Conservation (phyloP, 1,140 invertebrate genomes). For the Cydia splendana region DNA sequence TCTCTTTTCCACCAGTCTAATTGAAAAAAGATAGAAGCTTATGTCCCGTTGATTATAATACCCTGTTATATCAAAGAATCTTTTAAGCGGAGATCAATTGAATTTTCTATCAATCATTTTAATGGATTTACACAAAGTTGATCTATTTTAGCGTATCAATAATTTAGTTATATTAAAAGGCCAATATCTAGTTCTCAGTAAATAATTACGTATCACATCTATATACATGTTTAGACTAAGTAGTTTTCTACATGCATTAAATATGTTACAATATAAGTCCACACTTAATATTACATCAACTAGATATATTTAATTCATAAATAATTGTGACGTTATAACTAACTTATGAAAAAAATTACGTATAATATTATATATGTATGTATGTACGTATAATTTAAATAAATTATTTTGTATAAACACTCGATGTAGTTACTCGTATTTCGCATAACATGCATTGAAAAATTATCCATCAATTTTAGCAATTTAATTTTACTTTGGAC, state of each 20-base stretch:
- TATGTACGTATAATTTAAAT: too few species aligned
- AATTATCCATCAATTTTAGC: background rate
- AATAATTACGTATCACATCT: background rate
- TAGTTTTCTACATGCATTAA: constrained; percentile 7
- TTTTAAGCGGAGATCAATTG: constrained; percentile 14
- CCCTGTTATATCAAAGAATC: background rate
- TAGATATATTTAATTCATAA: constrained; percentile 3
- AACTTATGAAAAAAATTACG: background rate
- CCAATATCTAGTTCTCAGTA: background rate
- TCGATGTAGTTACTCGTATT: background rate
- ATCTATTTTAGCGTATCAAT: background rate
- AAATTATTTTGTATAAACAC: too few species aligned
- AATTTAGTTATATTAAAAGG: background rate
- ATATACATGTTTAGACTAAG: constrained; percentile 14
- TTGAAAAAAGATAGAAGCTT: background rate
- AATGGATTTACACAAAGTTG: background rate
- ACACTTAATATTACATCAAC: constrained; percentile 14
- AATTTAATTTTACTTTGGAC: background rate
- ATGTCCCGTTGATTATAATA: background rate
- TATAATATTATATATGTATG: too few species aligned
- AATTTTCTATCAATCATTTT: constrained; percentile 18
- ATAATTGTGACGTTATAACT: background rate
- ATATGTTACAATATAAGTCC: background rate
- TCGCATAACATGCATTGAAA: background rate
- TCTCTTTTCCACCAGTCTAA: background rate